These are phyloP conservation scores for Malthinus flaveolus DNA, from an alignment of 2,888 invertebrate species.

Conservation along the genomic window DNA sequence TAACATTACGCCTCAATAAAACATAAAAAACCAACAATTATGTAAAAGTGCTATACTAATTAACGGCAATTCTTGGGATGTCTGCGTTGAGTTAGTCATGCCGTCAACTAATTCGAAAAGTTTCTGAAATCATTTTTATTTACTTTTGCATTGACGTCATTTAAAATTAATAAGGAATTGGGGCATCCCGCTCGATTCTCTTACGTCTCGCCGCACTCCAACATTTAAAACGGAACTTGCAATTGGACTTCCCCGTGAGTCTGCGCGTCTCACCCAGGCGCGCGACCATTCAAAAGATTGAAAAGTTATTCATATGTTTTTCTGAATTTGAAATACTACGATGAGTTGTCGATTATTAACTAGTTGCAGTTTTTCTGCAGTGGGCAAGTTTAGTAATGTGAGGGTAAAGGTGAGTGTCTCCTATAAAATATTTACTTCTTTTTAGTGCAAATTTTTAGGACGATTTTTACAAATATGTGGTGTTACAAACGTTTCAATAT, in stretches of 20 bases:
- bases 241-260: constrained; percentile 22
- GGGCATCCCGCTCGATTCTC: constrained; percentile 14
- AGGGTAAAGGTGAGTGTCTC: neutral
- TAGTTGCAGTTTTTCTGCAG: constrained; percentile 7
- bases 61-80: no score
- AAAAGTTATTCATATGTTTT: constrained; percentile 22
- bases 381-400: neutral
- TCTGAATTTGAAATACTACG: constrained; percentile 8
- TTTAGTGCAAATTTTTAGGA: no score
- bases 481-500: no score
- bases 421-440: no score
- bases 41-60: no score
- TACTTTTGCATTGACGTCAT: constrained; percentile 9
- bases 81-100: neutral
- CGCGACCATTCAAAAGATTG: constrained; percentile 17
- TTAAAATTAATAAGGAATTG: constrained; percentile 8
- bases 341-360: constrained; percentile 12
- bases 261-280: constrained; percentile 13
- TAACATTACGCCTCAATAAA: no score
- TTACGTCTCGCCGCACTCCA: neutral
- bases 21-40: no score
- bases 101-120: constrained; percentile 1
- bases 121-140: neutral
- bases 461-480: no score
- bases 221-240: constrained; percentile 3